A percentile compares a stretch with the other conserved stretches of the same genome.
phyloP scores from a whole-genome alignment of 2,113 vertebrate species.

The Trogon surrucura region DNA sequence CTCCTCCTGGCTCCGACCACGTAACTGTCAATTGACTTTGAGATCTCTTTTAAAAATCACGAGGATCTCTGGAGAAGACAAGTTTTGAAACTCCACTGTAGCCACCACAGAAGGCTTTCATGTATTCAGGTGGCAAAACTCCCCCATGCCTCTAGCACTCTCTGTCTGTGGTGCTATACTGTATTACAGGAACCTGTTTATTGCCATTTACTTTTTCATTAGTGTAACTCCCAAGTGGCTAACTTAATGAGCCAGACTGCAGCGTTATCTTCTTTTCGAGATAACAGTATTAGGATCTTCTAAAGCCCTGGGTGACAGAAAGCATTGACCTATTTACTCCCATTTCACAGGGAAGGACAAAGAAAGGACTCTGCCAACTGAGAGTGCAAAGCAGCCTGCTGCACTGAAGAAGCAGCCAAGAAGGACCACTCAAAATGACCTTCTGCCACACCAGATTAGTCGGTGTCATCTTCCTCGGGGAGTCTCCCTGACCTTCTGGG shows the following conservation, averaged over 20 bases:
- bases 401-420: background rate
- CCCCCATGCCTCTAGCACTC: background rate
- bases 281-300: background rate
- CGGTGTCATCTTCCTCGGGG: background rate
- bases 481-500: background rate
- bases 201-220: background rate
- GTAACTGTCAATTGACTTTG: slow-evolving; percentile 22
- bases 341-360: background rate
- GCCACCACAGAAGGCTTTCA: slow-evolving; percentile 2
- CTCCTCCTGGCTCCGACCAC: background rate
- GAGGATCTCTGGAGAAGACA: slow-evolving; percentile 9
- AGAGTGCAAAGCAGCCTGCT: background rate
- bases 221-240: slow-evolving; percentile 9
- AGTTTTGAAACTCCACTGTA: slow-evolving; percentile 13
- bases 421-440: background rate
- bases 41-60: slow-evolving; percentile 33
- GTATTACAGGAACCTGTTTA: background rate
- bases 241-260: background rate
- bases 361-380: background rate
- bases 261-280: slow-evolving; percentile 23
- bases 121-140: background rate
- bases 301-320: background rate
- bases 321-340: background rate
- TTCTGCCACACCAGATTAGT: background rate
- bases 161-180: background rate